Base-by-base conservation (phyloP, 2,797 vertebrate genomes). In the Fistularia commersonii region DNA sequence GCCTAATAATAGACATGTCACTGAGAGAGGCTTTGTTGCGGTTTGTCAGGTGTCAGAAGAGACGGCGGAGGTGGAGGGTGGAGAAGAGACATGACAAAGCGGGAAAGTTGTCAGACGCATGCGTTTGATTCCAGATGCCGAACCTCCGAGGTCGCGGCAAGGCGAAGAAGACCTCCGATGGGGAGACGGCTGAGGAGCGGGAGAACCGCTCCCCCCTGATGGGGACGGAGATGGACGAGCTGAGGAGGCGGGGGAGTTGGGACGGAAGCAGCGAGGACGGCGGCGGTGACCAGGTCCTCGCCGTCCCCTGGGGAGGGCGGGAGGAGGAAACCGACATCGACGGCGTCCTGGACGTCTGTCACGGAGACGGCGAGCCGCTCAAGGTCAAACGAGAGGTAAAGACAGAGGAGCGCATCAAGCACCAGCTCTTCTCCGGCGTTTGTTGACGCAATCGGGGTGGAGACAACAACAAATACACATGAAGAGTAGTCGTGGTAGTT, bases 141-240 rank as follows among this genome's bases (percentile, higher is more conserved):
- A 86, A 79, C 81, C 88, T 90, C 74, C 83, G 84, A 78, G 84
- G 86, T 72, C 85, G 85, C 59, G 76, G 66, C 76, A 90, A 88
- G 69, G 72, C 85, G 40, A 87, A 82, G 74, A 86, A 79, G 58
- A 85, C 72, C 56, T 56, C 71, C n/a, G 34, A 47, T 0, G 83
- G 63, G 64, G 81, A 81, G 7, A 57, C 55, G 1, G 55, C 62
- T 3, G 84, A 85, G 7, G 85, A 88, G 57, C 61, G 60, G n/a
- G 77, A 83, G 68, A 74, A 69, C 68, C 66, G 32, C 57, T 83
- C 74, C 67, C 80, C 77, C 0, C 57, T 76, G 77, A 70, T 62
- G 36, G 85, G 83, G 67, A 82, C 74, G 0, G 80, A 84, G 84
- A 84, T 83, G 82, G 81, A 80, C 68, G 74, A 47, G 59, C 61